Evolutionary conservation across 2,113 vertebrate genomes (phyloP).

Genomic region (Salvelinus namaycush): DNA sequence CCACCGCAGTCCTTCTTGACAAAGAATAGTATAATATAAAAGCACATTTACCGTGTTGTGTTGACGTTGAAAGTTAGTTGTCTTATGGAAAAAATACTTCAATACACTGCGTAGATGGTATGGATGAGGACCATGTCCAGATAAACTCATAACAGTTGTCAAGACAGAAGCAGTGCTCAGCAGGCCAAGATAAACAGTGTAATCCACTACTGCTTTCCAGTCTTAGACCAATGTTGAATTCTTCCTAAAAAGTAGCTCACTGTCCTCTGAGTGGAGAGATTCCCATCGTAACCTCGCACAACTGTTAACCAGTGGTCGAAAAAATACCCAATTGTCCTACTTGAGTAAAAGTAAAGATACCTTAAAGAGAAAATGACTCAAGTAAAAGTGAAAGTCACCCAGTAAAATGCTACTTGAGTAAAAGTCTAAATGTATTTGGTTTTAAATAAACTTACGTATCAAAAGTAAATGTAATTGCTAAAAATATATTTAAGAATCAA

Average conservation of each 20-base stretch:
- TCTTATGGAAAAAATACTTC: background rate
- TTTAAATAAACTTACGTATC: no score
- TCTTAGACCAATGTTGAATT: constrained; percentile 73
- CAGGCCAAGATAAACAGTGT: constrained; percentile 85
- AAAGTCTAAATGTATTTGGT: no score
- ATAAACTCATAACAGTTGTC: constrained; percentile 69
- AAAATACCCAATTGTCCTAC: no score
- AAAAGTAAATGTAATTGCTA: no score
- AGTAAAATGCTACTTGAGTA: no score
- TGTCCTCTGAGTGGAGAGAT: constrained; percentile 6
- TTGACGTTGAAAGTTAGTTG: background rate
- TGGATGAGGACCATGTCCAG: background rate
- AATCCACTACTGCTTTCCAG: constrained; percentile 83
- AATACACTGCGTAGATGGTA: background rate
- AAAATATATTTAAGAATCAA: no score
- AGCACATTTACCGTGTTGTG: background rate
- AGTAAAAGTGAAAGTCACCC: no score
- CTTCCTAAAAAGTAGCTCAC: constrained; percentile 48
- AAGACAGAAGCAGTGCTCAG: constrained; percentile 66
- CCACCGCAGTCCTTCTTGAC: background rate
- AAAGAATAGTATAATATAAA: no score
- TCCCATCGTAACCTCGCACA: background rate
- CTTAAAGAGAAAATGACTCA: no score
- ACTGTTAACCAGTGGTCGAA: background rate
- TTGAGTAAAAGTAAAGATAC: no score